Evolutionary conservation across 1,140 invertebrate species (phyloP).

Genomic region (Aethina tumida): DNA sequence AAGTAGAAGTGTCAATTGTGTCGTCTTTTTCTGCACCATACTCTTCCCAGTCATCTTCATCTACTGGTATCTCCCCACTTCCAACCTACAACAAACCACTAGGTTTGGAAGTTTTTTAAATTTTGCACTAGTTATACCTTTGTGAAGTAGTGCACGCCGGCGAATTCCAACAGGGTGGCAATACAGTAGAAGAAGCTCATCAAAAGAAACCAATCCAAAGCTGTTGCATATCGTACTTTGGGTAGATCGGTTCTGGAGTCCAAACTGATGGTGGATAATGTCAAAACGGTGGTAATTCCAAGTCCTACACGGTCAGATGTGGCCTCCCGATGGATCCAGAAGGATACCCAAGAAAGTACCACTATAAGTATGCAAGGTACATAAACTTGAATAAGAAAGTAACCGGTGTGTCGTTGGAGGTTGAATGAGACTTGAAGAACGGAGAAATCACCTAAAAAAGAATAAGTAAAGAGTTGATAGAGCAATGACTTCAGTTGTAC

Average conservation of each 20-base stretch:
- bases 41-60: slow-evolving; percentile 72
- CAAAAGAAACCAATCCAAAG: slow-evolving; percentile 84
- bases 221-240: slow-evolving; percentile 81
- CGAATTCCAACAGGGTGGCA: slow-evolving; percentile 85
- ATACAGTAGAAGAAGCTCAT: slow-evolving; percentile 93
- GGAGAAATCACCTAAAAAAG: slow-evolving; percentile 58
- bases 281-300: slow-evolving; percentile 86
- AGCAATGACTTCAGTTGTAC: slow-evolving; percentile 30
- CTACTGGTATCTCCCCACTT: slow-evolving; percentile 67
- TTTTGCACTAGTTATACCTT: slow-evolving; percentile 12
- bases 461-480: neutral
- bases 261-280: slow-evolving; percentile 81
- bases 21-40: slow-evolving; percentile 41
- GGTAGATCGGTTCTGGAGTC: slow-evolving; percentile 85
- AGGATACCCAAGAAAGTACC: slow-evolving; percentile 91
- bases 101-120: slow-evolving; percentile 34
- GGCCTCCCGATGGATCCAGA: slow-evolving; percentile 95
- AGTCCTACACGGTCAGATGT: slow-evolving; percentile 61
- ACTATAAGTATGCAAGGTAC: slow-evolving; percentile 91
- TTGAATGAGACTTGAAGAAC: slow-evolving; percentile 84
- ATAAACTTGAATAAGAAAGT: slow-evolving; percentile 91
- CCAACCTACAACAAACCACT: slow-evolving; percentile 41
- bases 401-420: slow-evolving; percentile 80
- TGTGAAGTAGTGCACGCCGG: slow-evolving; percentile 80
- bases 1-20: slow-evolving; percentile 34